A percentile compares a stretch with the other conserved stretches of the same genome.
Conservation (phyloP, 2,797 vertebrate species). For the Jordanella pulchra region DNA sequence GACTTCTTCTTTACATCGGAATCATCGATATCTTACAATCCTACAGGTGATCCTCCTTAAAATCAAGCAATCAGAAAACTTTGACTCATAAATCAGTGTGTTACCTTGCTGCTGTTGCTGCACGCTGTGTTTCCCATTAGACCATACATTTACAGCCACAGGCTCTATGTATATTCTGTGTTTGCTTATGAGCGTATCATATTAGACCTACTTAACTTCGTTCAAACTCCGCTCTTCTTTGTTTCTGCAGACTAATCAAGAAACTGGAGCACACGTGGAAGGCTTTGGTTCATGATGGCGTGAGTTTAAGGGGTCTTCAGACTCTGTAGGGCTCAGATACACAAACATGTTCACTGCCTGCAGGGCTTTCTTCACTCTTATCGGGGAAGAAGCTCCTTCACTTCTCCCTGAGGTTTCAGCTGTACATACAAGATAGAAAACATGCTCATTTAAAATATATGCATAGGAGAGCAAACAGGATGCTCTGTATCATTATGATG, state of each 20-base stretch:
- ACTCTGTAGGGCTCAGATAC: background rate
- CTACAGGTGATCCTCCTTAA: constrained; percentile 84
- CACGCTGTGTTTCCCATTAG: background rate
- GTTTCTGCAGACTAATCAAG: constrained; percentile 90
- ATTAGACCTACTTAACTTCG: constrained; percentile 12
- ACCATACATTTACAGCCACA: constrained; percentile 8
- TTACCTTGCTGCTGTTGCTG: background rate
- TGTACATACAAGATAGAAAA: constrained; percentile 33
- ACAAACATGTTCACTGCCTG: background rate
- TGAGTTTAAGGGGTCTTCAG: constrained; percentile 71
- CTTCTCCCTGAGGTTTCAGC: background rate
- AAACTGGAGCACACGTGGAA: constrained; percentile 99
- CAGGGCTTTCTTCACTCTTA: background rate
- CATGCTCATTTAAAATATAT: constrained; percentile 7
- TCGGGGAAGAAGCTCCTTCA: background rate
- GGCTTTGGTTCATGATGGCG: constrained; percentile 95
- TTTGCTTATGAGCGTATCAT: background rate
- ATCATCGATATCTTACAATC: constrained; percentile 98
- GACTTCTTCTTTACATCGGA: constrained; percentile 93
- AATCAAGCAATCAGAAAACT: background rate
- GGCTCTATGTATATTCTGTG: background rate
- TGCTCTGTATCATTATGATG: constrained; percentile 19
- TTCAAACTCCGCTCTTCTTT: constrained; percentile 30
- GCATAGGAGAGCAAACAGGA: constrained; percentile 28
- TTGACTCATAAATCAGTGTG: background rate